A percentile compares a stretch with the other conserved stretches of the same genome.
Evolutionary conservation across 2,797 vertebrate genomes (phyloP).

Genomic region (Linurgus olivaceus): DNA sequence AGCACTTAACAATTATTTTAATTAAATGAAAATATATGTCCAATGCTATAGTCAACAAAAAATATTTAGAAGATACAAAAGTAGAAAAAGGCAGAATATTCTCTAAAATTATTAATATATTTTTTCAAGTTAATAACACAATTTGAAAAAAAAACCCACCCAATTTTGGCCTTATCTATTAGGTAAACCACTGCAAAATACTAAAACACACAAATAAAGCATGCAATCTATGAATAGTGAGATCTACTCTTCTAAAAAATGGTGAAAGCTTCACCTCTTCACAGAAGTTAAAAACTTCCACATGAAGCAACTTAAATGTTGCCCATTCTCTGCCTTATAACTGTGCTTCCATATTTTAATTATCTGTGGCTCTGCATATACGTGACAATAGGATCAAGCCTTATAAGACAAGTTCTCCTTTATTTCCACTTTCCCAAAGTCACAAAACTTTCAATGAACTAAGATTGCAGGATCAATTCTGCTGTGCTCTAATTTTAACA

Average conservation of each 20-base stretch:
- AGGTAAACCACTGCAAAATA: neutral
- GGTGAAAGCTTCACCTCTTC: neutral
- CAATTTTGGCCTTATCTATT: neutral
- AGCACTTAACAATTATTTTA: neutral
- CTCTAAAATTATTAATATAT: neutral
- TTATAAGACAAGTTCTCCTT: neutral
- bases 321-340: neutral
- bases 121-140: neutral
- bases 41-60: neutral
- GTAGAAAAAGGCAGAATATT: neutral
- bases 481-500: neutral
- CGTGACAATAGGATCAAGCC: neutral
- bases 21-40: neutral
- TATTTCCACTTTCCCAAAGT: neutral
- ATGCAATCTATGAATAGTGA: neutral
- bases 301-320: neutral
- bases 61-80: neutral
- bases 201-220: neutral
- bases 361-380: neutral
- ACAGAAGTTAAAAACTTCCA: neutral
- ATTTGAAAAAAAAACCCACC: rapidly evolving
- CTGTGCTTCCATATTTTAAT: neutral
- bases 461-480: neutral
- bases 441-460: neutral
- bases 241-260: neutral